Conservation (phyloP, 2,888 invertebrate species). For the Drosophila phalerata region DNA sequence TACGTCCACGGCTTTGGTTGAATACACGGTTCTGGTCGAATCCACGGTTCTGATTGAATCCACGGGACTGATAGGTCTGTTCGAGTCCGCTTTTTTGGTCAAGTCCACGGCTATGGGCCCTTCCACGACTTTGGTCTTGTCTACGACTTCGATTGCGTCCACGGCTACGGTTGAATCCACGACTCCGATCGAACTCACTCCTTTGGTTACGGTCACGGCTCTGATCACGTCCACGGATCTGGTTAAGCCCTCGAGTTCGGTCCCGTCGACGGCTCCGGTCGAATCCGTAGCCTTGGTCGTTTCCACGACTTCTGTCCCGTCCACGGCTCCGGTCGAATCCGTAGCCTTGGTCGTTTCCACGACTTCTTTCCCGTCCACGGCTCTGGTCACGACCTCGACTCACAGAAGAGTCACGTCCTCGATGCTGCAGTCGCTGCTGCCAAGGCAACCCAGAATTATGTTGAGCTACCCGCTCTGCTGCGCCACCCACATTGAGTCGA, state of each 20-base stretch:
- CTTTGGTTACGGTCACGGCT: background rate
- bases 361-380: background rate
- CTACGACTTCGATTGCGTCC: background rate
- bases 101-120: background rate
- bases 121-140: background rate
- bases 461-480: slow-evolving; percentile 74
- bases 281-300: background rate
- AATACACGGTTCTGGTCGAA: background rate
- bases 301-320: too few species aligned
- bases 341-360: background rate
- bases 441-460: slow-evolving; percentile 22
- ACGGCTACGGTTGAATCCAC: background rate
- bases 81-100: too few species aligned
- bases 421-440: slow-evolving; percentile 52
- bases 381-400: slow-evolving; percentile 41
- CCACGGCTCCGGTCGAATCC: background rate
- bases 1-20: background rate
- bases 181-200: background rate
- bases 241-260: too few species aligned
- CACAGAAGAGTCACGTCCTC: slow-evolving; percentile 61
- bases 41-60: background rate
- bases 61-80: too few species aligned
- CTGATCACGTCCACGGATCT: background rate
- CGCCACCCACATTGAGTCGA: slow-evolving; percentile 75
- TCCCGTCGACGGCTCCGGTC: slow-evolving; percentile 2